Evolutionary conservation across 2,113 vertebrate species (phyloP).

Genomic region (Brevimyrus niger): DNA sequence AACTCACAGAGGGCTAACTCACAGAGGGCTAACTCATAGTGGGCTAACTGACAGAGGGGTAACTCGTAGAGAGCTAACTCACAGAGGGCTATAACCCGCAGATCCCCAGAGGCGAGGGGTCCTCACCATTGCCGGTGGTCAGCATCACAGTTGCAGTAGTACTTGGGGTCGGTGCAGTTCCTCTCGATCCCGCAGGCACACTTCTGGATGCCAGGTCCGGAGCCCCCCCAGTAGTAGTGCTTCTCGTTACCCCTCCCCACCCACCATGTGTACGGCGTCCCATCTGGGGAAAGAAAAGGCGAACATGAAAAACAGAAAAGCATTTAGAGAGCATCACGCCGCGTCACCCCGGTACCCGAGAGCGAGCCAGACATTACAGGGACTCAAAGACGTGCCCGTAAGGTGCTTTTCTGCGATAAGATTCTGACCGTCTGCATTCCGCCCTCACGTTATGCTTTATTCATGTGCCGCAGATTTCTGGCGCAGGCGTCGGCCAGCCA

Average conservation of each 20-base stretch:
- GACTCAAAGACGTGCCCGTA: background rate
- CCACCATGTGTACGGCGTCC: constrained; percentile 86
- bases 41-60: too few relatives aligned
- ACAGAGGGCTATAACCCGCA: background rate
- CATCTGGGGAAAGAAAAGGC: constrained; percentile 57
- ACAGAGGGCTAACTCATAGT: too few relatives aligned
- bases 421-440: background rate
- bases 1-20: too few relatives aligned
- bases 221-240: constrained; percentile 95
- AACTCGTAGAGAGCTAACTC: too few relatives aligned
- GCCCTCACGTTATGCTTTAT: background rate
- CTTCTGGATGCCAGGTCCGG: constrained; percentile 89
- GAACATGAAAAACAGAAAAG: background rate
- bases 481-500: background rate
- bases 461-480: background rate
- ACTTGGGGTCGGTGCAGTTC: constrained; percentile 81
- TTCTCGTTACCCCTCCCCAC: constrained; percentile 85
- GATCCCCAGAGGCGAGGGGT: background rate
- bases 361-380: background rate
- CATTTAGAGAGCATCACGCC: background rate
- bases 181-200: constrained; percentile 94
- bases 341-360: background rate
- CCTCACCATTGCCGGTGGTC: constrained; percentile 87
- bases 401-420: background rate
- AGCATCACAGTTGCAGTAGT: constrained; percentile 91